Conservation (phyloP, 2,888 invertebrate species). For the Nomada ruficornis region DNA sequence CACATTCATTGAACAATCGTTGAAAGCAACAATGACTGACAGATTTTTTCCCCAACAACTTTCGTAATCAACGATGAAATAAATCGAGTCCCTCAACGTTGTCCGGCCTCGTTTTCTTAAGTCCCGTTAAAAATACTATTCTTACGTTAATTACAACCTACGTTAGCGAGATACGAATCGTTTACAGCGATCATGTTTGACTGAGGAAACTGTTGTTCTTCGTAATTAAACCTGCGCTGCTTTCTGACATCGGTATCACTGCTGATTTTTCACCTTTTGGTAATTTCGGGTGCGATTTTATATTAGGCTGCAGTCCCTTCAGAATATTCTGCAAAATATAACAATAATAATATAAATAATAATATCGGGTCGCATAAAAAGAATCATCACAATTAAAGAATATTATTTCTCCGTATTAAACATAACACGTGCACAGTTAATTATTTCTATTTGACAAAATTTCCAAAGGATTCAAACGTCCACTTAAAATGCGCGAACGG, state of each 20-base stretch:
- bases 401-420: too few relatives aligned
- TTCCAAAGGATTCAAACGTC: neutral
- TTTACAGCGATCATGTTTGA: constrained; percentile 75
- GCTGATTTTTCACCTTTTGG: constrained; percentile 84
- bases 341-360: neutral
- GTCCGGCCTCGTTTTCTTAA: constrained; percentile 17
- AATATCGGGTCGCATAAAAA: too few relatives aligned
- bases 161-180: constrained; percentile 21
- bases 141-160: constrained; percentile 64
- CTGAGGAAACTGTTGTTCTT: constrained; percentile 83
- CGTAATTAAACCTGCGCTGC: constrained; percentile 84
- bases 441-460: neutral
- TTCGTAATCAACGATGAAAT: constrained; percentile 1
- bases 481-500: neutral
- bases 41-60: neutral
- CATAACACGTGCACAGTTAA: neutral
- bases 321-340: constrained; percentile 84
- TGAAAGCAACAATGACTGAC: constrained; percentile 1
- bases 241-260: constrained; percentile 85
- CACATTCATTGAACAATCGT: too few relatives aligned
- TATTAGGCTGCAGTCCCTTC: constrained; percentile 85
- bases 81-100: neutral
- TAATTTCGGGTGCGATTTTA: constrained; percentile 83
- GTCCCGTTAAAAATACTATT: constrained; percentile 56
- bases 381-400: too few relatives aligned